Conservation (phyloP, 2,888 invertebrate genomes). For the Aquatica leii region DNA sequence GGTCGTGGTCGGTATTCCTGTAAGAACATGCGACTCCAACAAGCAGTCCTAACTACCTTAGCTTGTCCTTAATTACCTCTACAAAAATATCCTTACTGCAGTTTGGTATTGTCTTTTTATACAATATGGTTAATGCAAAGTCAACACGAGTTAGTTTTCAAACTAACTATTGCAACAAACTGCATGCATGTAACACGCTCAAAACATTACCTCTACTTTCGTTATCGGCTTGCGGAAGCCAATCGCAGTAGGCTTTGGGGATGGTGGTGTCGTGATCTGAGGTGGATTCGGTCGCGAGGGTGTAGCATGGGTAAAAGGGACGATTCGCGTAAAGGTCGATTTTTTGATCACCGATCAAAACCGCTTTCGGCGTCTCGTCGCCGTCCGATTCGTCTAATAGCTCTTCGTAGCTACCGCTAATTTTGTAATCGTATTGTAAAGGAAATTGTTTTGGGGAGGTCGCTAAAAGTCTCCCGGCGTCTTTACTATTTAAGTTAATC, state of each 20-base stretch:
- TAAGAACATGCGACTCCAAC: slow-evolving; percentile 61
- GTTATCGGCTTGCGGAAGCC: slow-evolving; percentile 54
- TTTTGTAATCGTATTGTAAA: slow-evolving; percentile 48
- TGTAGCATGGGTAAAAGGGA: slow-evolving; percentile 57
- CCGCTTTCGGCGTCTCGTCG: slow-evolving; percentile 13
- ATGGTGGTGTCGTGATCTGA: slow-evolving; percentile 42
- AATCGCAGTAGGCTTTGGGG: slow-evolving; percentile 60
- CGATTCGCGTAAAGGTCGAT: slow-evolving; percentile 56
- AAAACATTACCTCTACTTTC: slow-evolving; percentile 55
- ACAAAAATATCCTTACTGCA: slow-evolving; percentile 59
- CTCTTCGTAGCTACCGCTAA: slow-evolving; percentile 25
- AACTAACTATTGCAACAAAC: slow-evolving; percentile 52
- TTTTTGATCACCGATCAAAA: slow-evolving; percentile 14
- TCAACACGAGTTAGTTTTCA: slow-evolving; percentile 43
- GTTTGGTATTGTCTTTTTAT: slow-evolving; percentile 34
- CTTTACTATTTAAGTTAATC: not conserved
- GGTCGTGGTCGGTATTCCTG: slow-evolving; percentile 60
- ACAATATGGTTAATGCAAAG: slow-evolving; percentile 38
- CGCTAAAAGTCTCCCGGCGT: slow-evolving; percentile 51
- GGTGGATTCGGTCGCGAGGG: slow-evolving; percentile 21
- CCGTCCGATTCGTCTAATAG: slow-evolving; percentile 16
- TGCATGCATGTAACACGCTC: slow-evolving; percentile 54
- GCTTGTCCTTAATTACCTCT: slow-evolving; percentile 46
- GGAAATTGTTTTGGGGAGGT: slow-evolving; percentile 53
- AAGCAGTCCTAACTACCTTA: slow-evolving; percentile 58